Percentiles rank a stretch among this genome's conserved stretches.
Evolutionary conservation across 2,113 vertebrate species (phyloP).

Genomic region (Chiloscyllium plagiosum): DNA sequence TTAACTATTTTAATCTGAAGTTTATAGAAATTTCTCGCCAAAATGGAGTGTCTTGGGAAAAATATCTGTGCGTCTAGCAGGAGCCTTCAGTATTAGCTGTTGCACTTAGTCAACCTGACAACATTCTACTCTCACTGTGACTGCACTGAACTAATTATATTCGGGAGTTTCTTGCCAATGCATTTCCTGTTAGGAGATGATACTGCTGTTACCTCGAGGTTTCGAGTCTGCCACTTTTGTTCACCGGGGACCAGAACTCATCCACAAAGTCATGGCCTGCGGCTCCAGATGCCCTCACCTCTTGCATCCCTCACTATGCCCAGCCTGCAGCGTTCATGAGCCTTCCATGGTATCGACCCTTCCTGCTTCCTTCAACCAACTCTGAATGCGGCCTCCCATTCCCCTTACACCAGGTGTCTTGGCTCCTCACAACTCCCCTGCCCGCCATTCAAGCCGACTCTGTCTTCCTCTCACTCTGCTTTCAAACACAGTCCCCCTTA

Average conservation of each 20-base stretch:
- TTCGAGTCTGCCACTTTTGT: not conserved
- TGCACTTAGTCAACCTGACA: not conserved
- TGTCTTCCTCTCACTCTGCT: not conserved
- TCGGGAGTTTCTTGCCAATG: not conserved
- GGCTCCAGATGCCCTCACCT: not conserved
- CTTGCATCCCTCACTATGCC: not conserved
- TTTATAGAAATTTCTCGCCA: constrained; percentile 19
- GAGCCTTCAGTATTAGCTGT: not conserved
- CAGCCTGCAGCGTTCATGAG: too few species aligned
- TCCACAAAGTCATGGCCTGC: not conserved
- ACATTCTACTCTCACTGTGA: not conserved
- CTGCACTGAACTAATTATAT: not conserved
- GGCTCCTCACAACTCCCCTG: not conserved
- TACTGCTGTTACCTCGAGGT: not conserved
- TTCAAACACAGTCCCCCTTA: not conserved
- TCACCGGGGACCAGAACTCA: not conserved
- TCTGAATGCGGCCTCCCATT: not conserved
- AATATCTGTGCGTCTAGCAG: not conserved
- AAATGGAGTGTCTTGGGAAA: not conserved
- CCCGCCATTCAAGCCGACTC: too few species aligned
- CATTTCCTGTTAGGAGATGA: not conserved
- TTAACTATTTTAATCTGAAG: constrained; percentile 34
- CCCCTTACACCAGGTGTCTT: not conserved
- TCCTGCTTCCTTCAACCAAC: not conserved
- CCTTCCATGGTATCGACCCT: not conserved